These are phyloP conservation scores for Passer domesticus DNA, from an alignment of 2,113 vertebrate genomes.

Conservation along the genomic window DNA sequence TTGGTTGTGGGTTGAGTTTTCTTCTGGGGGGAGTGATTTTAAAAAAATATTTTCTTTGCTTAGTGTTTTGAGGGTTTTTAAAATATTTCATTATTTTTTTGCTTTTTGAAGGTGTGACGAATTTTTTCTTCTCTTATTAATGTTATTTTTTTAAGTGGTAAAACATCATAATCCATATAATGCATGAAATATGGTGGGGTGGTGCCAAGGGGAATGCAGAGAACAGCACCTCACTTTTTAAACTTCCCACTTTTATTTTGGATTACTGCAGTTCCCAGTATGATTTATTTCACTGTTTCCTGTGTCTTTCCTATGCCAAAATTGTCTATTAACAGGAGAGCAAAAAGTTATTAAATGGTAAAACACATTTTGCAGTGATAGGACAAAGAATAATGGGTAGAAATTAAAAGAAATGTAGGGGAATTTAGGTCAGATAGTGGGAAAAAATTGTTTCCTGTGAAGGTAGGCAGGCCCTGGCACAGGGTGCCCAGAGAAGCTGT, in stretches of 20 bases:
- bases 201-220: background rate
- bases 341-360: background rate
- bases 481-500: background rate
- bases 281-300: background rate
- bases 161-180: background rate
- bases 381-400: background rate
- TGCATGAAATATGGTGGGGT: background rate
- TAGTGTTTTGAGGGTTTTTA: background rate
- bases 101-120: fast-evolving
- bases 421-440: background rate
- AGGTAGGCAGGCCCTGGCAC: fast-evolving
- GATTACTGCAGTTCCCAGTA: background rate
- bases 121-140: background rate
- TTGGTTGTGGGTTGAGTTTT: fast-evolving
- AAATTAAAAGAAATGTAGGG: background rate
- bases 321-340: background rate
- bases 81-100: background rate
- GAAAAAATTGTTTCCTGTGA: background rate
- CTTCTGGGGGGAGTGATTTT: fast-evolving
- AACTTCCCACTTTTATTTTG: background rate
- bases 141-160: background rate
- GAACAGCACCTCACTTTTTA: background rate
- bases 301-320: background rate
- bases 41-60: fast-evolving
- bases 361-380: background rate